Percentiles rank a stretch among this genome's conserved stretches.
Evolutionary conservation across 1,140 invertebrate species (phyloP).

Genomic region (Scaptodrosophila lebanonensis): DNA sequence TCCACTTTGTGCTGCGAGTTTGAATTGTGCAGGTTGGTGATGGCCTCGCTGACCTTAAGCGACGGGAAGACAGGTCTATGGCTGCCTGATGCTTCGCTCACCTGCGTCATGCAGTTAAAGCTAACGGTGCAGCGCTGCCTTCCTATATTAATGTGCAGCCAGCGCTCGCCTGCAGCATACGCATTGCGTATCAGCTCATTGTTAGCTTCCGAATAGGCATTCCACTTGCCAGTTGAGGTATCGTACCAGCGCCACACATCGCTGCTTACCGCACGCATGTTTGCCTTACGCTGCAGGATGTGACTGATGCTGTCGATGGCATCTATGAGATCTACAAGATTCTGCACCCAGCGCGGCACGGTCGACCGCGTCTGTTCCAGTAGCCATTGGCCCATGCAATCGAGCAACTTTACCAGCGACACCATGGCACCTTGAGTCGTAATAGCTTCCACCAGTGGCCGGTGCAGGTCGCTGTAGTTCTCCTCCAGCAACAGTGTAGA

Average conservation of each 20-base stretch:
- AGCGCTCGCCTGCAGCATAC: constrained; percentile 86
- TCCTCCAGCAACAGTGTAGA: constrained; percentile 89
- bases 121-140: constrained; percentile 88
- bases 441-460: constrained; percentile 56
- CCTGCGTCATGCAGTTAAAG: constrained; percentile 90
- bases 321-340: constrained; percentile 87
- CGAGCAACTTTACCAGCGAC: constrained; percentile 51
- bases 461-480: constrained; percentile 82
- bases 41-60: constrained; percentile 76
- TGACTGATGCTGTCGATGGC: constrained; percentile 88
- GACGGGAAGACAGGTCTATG: constrained; percentile 89
- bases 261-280: constrained; percentile 83
- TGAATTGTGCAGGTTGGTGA: constrained; percentile 34
- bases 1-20: constrained; percentile 30
- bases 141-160: constrained; percentile 85
- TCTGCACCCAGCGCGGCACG: constrained; percentile 89
- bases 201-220: constrained; percentile 84
- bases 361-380: constrained; percentile 37
- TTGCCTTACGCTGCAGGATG: constrained; percentile 83
- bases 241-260: constrained; percentile 93
- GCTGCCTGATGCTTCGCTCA: constrained; percentile 89
- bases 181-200: constrained; percentile 91
- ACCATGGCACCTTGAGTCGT: constrained; percentile 59
- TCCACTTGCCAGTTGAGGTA: constrained; percentile 89
- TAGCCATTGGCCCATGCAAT: constrained; percentile 61